Evolutionary conservation across 1,140 invertebrate genomes (phyloP), one percentile per base, ranked within the genome.

Genomic region (Neodiprion lecontei): DNA sequence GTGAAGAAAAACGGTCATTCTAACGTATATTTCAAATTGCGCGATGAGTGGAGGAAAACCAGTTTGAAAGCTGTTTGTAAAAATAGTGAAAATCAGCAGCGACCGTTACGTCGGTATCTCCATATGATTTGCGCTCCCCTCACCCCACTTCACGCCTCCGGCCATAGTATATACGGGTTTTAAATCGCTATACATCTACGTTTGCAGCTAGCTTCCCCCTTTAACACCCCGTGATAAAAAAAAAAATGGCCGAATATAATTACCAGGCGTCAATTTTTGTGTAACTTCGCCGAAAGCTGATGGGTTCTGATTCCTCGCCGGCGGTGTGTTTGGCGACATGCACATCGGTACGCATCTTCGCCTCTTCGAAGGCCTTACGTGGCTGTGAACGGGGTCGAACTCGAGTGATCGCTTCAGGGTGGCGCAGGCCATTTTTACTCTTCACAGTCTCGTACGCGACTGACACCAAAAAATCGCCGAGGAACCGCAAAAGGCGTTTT

Each of bases 351-450:
- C 92, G 90, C 95, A 97, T 90, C 96, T 93, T 88, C 96, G 90
- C 87, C 96, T 91, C 89, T 97, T 97, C 73, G 92, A 92, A 47
- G 96, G 94, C 77, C 94, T 90, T 81, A 94, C 93, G 80, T 93
- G 91, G 86, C 90, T 93, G 81, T 94, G 91, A 74, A 97, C 92
- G 48, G 96, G 94, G 89, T 98, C 96, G 92, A 97, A 98, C 87
- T 98, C 96, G 83, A 97, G 91, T 84, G 94, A 94, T 87, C 96
- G 92, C 91, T 98, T 98, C 74, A 97, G 90, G 82, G 96, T 98
- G 88, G 96, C 96, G 91, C 97, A 98, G 90, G 97, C 97, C 97
- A 98, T 98, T 90, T 92, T 91, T 90, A 72, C 74, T 74, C 75
- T 76, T 73, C 76, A 48, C 66, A 65, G 78, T 82, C 77, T 72